phyloP scores from a whole-genome alignment of 2,797 vertebrate genomes.

The Sebastes paucispinis region DNA sequence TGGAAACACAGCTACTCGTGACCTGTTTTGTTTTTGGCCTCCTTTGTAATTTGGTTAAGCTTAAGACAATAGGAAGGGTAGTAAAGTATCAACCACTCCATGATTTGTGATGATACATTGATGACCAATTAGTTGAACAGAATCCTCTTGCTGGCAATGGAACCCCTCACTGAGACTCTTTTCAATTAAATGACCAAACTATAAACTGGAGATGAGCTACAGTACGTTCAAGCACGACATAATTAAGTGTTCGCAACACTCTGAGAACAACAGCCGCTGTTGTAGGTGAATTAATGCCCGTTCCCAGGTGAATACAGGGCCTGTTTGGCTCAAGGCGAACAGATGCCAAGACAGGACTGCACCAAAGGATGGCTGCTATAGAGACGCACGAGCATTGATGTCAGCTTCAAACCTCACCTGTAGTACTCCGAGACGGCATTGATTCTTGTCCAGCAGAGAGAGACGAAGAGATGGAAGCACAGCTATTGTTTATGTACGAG shows the following conservation, averaged over 20 bases:
- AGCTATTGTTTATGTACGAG: constrained; percentile 76
- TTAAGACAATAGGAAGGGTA: neutral
- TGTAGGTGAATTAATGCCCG: constrained; percentile 75
- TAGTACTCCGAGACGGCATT: constrained; percentile 75
- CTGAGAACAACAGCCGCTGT: constrained; percentile 66
- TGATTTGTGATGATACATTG: constrained; percentile 19
- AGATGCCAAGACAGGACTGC: constrained; percentile 80
- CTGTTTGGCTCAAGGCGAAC: constrained; percentile 77
- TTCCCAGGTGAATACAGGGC: constrained; percentile 76
- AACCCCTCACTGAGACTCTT: constrained; percentile 42
- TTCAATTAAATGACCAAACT: constrained; percentile 61
- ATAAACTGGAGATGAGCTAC: constrained; percentile 51
- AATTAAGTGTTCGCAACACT: constrained; percentile 65
- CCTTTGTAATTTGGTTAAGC: neutral
- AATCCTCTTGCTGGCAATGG: constrained; percentile 11
- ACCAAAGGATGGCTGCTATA: constrained; percentile 71
- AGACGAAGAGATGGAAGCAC: constrained; percentile 50
- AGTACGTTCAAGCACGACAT: constrained; percentile 43
- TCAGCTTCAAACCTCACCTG: constrained; percentile 85
- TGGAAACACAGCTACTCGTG: neutral
- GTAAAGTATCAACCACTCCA: neutral
- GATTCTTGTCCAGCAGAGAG: constrained; percentile 75
- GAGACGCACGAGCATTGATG: constrained; percentile 77
- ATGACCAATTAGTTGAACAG: constrained; percentile 39
- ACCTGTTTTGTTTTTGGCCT: neutral